Evolutionary conservation across 1,140 invertebrate genomes (phyloP), one percentile per base, ranked within the genome.

Genomic region (Bombus soroeensis): DNA sequence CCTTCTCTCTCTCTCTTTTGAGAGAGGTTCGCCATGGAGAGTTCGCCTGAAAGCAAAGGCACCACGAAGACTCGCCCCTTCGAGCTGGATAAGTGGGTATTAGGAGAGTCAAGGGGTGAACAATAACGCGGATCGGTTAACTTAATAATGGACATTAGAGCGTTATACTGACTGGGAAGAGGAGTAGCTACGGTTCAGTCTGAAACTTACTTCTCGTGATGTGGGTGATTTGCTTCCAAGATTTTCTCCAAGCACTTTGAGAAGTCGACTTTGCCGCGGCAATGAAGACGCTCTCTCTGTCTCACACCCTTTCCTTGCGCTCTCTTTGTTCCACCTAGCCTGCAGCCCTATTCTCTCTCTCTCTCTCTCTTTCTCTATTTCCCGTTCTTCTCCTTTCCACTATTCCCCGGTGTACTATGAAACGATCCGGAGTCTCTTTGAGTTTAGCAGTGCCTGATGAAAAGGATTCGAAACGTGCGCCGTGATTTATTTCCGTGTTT

Each of bases 91-190:
- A 91, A 91, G 90, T 91, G 89, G 87, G 90, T 91, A 91, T 91
- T 91, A 91, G 87, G 83, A 83, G 89, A 89, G 88, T 87, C 86
- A 86, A 89, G 90, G 83, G 86, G 87, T 79, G 90, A 91, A 91
- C 90, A 91, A 91, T 91, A 91, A 91, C 85, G 88, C 81, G 90
- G 91, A 91, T 91, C 88, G 88, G 91, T 91, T 91, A 91, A 91
- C 88, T 91, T 91, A 91, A 91, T 91, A 91, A 91, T 88, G 88
- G 88, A 91, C 87, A 90, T 91, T 91, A 91, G 81, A 83, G 81
- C 88, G 87, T 90, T 86, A 91, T 88, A 90, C 80, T 34, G 59
- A 66, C 68, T 43, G 76, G 66, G 83, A 75, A 78, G 64, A 78
- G 79, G 75, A 57, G 87, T 82, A 82, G 84, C 39, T 41, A 80